A percentile compares a stretch with the other conserved stretches of the same genome.
Conservation (phyloP, 2,113 vertebrate species). For the Caracal caracal region DNA sequence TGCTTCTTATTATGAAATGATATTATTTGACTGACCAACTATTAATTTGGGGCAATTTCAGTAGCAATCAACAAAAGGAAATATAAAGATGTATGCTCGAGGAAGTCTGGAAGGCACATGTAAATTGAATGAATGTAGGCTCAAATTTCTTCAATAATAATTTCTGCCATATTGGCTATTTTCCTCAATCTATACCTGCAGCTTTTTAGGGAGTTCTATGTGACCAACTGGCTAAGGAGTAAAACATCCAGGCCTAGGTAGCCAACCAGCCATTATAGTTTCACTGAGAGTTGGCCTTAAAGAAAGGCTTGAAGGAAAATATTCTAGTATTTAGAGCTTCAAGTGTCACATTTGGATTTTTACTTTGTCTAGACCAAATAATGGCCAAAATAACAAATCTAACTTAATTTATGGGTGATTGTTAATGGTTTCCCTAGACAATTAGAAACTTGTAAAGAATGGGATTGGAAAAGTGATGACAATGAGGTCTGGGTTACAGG, state of each 20-base stretch:
- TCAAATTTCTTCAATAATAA: background rate
- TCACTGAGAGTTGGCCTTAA: background rate
- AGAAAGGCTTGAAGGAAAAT: background rate
- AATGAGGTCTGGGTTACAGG: background rate
- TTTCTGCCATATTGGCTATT: background rate
- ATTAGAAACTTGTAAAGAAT: background rate
- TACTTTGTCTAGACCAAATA: background rate
- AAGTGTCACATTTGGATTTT: background rate
- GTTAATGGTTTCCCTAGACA: background rate
- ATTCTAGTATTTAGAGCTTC: background rate
- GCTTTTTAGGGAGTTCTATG: background rate
- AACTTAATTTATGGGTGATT: background rate
- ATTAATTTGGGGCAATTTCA: background rate
- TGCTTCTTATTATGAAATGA: background rate
- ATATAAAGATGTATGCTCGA: background rate
- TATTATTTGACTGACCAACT: background rate
- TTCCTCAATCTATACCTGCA: background rate
- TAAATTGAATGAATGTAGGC: background rate
- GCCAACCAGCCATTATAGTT: background rate
- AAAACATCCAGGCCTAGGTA: background rate
- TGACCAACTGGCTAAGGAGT: background rate
- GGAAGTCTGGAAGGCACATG: background rate
- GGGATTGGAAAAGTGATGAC: background rate
- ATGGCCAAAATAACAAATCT: background rate
- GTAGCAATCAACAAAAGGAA: background rate